Evolutionary conservation across 1,140 invertebrate species (phyloP), one percentile per base, ranked within the genome.

Genomic region (Drosophila parabipectinata): DNA sequence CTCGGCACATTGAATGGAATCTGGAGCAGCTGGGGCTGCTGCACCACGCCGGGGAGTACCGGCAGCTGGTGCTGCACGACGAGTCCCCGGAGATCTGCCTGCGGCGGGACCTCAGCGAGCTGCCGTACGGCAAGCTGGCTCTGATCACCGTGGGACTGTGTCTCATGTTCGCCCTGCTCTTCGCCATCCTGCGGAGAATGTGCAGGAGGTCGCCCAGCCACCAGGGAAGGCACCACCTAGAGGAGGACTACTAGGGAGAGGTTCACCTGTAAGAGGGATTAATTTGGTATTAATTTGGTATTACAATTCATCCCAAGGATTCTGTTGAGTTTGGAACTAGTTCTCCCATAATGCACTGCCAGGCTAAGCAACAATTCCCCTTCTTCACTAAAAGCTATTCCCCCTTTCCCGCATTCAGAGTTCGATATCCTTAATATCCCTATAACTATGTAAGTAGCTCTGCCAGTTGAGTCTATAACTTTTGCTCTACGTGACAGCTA

Each of bases 51-150:
- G 92, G 92, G 9, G 90, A 93, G 28, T 92, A 72, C 77, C 66
- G 90, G 6, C 83, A 87, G 54, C 92, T 93, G 18, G 91, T 93
- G 32, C 90, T 94, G 47, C 93, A 94, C 74, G 95, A 95, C 79
- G 95, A 95, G 79, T 93, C 94, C 2, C 93, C 94, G 3, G 94
- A 95, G 72, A 91, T 95, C 12, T 96, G 95, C 80, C 58, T 91
- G 55, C 67, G 67, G 2, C 71, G 72, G 5, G 79, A 92, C 59
- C 61, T 85, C 18, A 92, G 88, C 21, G 90, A 92, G 54, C 81
- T 92, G 39, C 91, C 92, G 12, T 93, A 93, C 53, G 92, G 93
- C 50, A 94, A 94, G 75, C 92, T 94, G 91, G 68, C 93, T 6
- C 92, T 94, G 21, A 92, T 94, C 6, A 92, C 92, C 0, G 74